Base-by-base conservation (phyloP, 2,113 vertebrate species). In the Chaetorhynchus papuensis region DNA sequence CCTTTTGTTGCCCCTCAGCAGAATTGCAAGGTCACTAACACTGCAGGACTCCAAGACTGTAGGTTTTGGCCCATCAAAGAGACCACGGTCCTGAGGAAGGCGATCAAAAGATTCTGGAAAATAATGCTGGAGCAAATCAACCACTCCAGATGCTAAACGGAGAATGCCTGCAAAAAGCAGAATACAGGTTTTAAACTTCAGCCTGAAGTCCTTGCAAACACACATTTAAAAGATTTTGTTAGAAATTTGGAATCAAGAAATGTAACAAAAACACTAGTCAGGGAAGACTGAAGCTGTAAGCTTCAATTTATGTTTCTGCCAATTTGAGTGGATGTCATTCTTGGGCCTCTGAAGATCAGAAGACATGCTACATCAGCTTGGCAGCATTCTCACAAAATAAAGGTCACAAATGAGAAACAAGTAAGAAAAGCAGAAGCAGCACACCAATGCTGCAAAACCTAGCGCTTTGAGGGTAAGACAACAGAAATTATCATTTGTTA, bases 61-160 rank as follows among this genome's bases (percentile, higher is more conserved):
- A 37, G 98, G 98, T 57, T 97, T 98, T 26, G 98, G 98, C 31
- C 98, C 98, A 86, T 98, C 98, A 70, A 98, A 98, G 68, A 98
- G 98, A 53, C 98, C 98, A 21, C 96, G 57, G 83, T 98, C 98
- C 77, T 98, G 98, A 24, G 98, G 98, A 82, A 98, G 98, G 10
- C 98, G 97, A 96, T 98, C 98, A 90, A 98, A 98, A 69, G 98
- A 98, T 83, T 98, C 98, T 7, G 98, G 98, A 90, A 98, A 98
- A 89, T 97, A 98, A 94, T 97, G 83, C 92, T 98, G 98, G 79
- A 98, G 98, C 84, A 98, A 94, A 93, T 98, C 98, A 57, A 98
- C 97, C 37, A 98, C 97, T 81, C 98, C 98, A 41, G 98, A 98
- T 5, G 98, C 98, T 64, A 98, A 96, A 75, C 45, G 87, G 41